Evolutionary conservation across 2,113 vertebrate species (phyloP).

Genomic region (Dasyornis broadbenti): DNA sequence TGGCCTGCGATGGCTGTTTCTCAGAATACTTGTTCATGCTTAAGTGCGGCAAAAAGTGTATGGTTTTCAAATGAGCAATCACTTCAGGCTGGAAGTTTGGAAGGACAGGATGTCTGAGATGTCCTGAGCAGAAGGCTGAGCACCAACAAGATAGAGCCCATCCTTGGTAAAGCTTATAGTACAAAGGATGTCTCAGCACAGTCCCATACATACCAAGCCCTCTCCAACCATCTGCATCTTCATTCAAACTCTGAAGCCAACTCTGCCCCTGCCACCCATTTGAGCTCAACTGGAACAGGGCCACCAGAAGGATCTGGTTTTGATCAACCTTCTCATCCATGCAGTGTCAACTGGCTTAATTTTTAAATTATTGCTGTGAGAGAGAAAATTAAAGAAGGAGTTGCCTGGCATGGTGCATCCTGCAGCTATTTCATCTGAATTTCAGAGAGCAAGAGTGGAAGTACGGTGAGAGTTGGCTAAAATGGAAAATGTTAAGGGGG

Average conservation of each 20-base stretch:
- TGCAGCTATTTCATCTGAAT: conserved; percentile 54
- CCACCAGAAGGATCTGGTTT: neutral
- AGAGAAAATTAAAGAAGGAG: conserved; percentile 20
- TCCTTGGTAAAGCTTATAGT: neutral
- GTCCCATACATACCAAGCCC: neutral
- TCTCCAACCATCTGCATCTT: neutral
- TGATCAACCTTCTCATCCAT: conserved; percentile 26
- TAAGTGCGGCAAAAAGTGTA: neutral
- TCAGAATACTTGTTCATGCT: neutral
- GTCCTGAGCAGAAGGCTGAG: neutral
- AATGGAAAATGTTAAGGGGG: neutral
- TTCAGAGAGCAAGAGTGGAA: neutral
- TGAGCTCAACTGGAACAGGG: neutral
- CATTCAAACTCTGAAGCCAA: neutral
- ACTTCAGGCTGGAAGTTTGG: neutral
- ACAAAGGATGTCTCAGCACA: neutral
- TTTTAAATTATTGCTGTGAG: conserved; percentile 27
- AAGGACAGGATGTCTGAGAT: neutral
- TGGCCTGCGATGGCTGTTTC: neutral
- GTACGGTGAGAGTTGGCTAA: conserved; percentile 8
- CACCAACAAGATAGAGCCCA: neutral
- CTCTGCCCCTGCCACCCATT: neutral
- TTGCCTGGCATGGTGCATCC: conserved; percentile 4
- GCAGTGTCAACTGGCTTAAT: neutral
- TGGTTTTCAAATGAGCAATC: conserved; percentile 14